Base-by-base conservation (phyloP, 2,888 invertebrate species). In the Chydorus sphaericus region DNA sequence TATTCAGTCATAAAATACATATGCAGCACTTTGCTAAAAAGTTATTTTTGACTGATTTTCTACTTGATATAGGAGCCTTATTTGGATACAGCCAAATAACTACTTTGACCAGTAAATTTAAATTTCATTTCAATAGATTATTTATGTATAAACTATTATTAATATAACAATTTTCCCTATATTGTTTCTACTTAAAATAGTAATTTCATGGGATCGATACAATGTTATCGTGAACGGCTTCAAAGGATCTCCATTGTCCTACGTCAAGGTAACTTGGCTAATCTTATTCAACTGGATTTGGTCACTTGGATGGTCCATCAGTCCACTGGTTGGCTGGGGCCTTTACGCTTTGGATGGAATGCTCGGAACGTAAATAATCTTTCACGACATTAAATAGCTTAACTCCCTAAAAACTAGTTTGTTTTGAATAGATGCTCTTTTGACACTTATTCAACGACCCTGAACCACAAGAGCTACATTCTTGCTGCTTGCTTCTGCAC, bases 191-290 rank as follows among this genome's bases (percentile, higher is more conserved):
- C n/a, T n/a, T n/a, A n/a, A n/a, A n/a, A n/a, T n/a, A n/a, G n/a
- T n/a, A n/a, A n/a, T n/a, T n/a, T n/a, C n/a, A n/a, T n/a, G n/a
- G n/a, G 93, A 93, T 70, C 79, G 93, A 63, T 93, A 92, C 77
- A 88, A 89, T 69, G 92, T 92, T 57, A 93, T 93, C 67, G 91
- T 92, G 37, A 89, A 88, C 67, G 87, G 90, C 63, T 77, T 92
- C 64, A 80, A 88, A 55, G 91, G 85, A 14, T 81, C 84, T 64
- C 88, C 88, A 26, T 76, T 91, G 77, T 84, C 85, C 54, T 85
- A 81, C 66, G 86, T 83, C 63, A 80, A 83, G 61, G 86, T 88
- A 38, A 71, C 88, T 60, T 69, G 85, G 49, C 79, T 86, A 65
- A 85, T 92, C 62, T 69, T 85, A 4, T 75, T 79, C 38, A 82